Percentiles rank a stretch among this genome's conserved stretches.
phyloP scores from a whole-genome alignment of 2,113 vertebrate genomes.

The Mionectes macconnelli region DNA sequence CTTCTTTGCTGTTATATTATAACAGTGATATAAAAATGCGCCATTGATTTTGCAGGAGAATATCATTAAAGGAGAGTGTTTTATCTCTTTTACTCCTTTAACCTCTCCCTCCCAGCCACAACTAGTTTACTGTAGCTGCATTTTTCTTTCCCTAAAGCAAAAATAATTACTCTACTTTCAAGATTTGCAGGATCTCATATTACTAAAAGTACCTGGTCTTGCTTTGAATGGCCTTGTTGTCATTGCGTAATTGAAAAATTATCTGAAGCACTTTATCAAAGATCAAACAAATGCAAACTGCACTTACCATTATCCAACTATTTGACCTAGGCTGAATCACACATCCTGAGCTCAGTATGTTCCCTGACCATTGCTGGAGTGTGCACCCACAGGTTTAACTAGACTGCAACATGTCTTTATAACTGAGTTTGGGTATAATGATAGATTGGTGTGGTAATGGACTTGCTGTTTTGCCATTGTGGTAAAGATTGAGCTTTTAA shows the following conservation, averaged over 20 bases:
- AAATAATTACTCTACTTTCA: slow-evolving; percentile 9
- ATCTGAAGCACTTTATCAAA: slow-evolving; percentile 4
- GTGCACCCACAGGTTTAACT: neutral
- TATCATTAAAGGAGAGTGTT: neutral
- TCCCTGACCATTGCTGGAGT: neutral
- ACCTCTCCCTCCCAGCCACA: neutral
- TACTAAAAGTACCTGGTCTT: neutral
- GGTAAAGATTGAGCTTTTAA: neutral
- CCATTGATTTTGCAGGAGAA: neutral
- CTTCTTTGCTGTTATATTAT: neutral
- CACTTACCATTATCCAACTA: neutral
- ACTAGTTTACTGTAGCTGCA: neutral
- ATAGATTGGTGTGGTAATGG: neutral
- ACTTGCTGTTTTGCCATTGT: neutral
- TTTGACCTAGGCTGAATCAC: neutral
- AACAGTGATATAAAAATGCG: neutral
- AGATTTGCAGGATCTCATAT: neutral
- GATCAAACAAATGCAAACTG: neutral
- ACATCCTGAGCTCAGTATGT: neutral
- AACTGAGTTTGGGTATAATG: neutral
- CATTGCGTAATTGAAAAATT: neutral
- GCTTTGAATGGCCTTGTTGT: neutral
- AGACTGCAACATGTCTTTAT: neutral
- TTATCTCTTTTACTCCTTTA: neutral
- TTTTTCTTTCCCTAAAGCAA: neutral